A percentile compares a stretch with the other conserved stretches of the same genome.
These are phyloP conservation scores for Holocentrus rufus DNA, from an alignment of 2,797 vertebrate species.

Conservation along the genomic window DNA sequence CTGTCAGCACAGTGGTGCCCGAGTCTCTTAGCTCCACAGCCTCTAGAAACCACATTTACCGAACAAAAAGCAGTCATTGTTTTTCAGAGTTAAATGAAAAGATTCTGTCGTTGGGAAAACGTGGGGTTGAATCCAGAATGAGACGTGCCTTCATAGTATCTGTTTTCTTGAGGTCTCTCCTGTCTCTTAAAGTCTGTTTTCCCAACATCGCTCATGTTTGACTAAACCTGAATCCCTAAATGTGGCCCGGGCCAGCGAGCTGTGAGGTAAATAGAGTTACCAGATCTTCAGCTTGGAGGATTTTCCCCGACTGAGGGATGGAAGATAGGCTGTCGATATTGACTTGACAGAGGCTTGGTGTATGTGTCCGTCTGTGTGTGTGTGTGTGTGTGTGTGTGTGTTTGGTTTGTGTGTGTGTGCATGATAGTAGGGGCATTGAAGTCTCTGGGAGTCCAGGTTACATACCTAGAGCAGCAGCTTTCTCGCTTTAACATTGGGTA, in stretches of 20 bases:
- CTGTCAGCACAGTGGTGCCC: not conserved
- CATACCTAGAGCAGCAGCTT: slow-evolving; percentile 10
- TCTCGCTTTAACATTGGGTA: slow-evolving; percentile 42
- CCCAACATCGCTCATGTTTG: not conserved
- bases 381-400: not conserved
- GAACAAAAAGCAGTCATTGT: slow-evolving; percentile 1
- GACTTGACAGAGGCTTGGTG: slow-evolving; percentile 24
- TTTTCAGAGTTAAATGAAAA: slow-evolving; percentile 1
- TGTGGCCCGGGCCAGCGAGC: slow-evolving; percentile 11
- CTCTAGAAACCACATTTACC: not conserved
- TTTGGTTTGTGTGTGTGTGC: not conserved
- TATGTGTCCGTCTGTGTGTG: not conserved
- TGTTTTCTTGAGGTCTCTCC: not conserved
- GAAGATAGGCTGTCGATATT: slow-evolving; percentile 42
- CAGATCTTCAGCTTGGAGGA: slow-evolving; percentile 35
- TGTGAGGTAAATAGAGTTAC: slow-evolving; percentile 39
- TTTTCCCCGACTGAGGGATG: slow-evolving; percentile 34
- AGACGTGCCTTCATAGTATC: not conserved
- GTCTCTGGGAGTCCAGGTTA: slow-evolving; percentile 19
- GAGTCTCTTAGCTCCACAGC: not conserved
- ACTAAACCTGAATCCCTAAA: slow-evolving; percentile 22
- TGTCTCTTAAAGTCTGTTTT: not conserved
- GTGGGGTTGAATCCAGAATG: slow-evolving; percentile 1
- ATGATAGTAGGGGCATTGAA: slow-evolving; percentile 14
- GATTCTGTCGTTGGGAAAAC: not conserved